Evolutionary conservation across 2,888 invertebrate genomes (phyloP), one percentile per base, ranked within the genome.

Genomic region (Agriopis leucophaearia): DNA sequence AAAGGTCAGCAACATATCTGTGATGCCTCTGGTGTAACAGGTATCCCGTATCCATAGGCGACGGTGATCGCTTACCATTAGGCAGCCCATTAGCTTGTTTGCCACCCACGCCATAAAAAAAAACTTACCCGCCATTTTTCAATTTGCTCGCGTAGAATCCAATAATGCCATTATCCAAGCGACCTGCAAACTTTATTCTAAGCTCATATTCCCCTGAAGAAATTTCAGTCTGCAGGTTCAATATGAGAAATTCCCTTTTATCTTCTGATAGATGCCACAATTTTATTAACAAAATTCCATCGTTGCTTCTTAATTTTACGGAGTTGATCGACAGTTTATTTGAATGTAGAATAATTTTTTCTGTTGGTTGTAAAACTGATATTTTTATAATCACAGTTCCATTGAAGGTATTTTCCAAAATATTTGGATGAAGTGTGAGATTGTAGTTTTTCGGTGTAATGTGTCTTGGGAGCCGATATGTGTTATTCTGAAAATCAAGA

Each of bases 381-480:
- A 96, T 71, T 0, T 73, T 75, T 50, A 96, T 95, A 0, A 74
- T 80, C 0, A 96, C 95, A 59, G 86, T 89, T 13, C 97, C 97
- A 52, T 67, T 94, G 95, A 78, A 94, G 82, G 71, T 94, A 85
- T 95, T 95, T 45, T 83, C 88, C 7, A 84, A 86, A 70, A 96
- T 88, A 77, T 97, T 88, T 0, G 97, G 97, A 80, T 95, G 89
- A 42, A 97, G 86, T 58, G 90, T 92, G 5, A 98, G 88, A 76
- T 96, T 95, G 82, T 98, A 98, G 70, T 95, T 94, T 16, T 85
- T 78, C 0, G 97, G 97, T 40, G 89, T 81, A 0, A 96, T 87
- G 48, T 94, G 82, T 44, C 85, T 87, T 1, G 96, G 96, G 12
- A 97, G 84, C 63, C 90, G 82, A 70, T 88, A 88, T 64, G 79